phyloP scores from a whole-genome alignment of 2,113 vertebrate genomes.

The Apodemus sylvaticus region DNA sequence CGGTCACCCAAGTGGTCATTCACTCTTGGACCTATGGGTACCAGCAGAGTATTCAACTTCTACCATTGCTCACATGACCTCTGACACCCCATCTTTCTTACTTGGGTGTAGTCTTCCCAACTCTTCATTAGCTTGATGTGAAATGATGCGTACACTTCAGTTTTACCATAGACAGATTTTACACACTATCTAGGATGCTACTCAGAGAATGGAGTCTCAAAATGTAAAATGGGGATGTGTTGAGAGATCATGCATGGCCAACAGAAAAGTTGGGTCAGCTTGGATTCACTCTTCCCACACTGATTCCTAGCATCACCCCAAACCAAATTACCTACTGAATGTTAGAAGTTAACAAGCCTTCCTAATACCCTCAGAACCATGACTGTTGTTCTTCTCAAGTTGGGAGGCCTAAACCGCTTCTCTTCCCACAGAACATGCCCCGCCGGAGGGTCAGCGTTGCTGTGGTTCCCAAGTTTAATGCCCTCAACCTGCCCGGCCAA shows the following conservation, averaged over 20 bases:
- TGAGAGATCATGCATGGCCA: not conserved
- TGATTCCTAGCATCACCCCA: not conserved
- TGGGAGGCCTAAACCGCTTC: not conserved
- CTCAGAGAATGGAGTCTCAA: not conserved
- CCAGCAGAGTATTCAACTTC: not conserved
- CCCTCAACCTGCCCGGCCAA: constrained; percentile 94
- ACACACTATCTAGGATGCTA: not conserved
- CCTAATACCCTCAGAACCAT: not conserved
- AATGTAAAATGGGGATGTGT: not conserved
- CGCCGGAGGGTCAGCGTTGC: constrained; percentile 97
- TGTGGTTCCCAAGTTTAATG: constrained; percentile 98
- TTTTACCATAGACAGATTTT: not conserved
- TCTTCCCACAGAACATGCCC: constrained; percentile 91
- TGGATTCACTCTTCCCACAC: not conserved
- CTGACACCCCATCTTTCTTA: not conserved
- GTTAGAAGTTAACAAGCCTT: not conserved
- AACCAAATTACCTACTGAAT: not conserved
- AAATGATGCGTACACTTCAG: not conserved
- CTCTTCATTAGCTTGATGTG: not conserved
- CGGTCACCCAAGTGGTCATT: not conserved
- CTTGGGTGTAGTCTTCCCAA: not conserved
- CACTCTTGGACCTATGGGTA: not conserved
- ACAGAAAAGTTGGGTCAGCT: constrained; percentile 25
- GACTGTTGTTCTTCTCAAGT: not conserved
- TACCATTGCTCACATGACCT: not conserved